Evolutionary conservation across 2,113 vertebrate genomes (phyloP), one percentile per base, ranked within the genome.

Genomic region (Entelurus aequoreus): DNA sequence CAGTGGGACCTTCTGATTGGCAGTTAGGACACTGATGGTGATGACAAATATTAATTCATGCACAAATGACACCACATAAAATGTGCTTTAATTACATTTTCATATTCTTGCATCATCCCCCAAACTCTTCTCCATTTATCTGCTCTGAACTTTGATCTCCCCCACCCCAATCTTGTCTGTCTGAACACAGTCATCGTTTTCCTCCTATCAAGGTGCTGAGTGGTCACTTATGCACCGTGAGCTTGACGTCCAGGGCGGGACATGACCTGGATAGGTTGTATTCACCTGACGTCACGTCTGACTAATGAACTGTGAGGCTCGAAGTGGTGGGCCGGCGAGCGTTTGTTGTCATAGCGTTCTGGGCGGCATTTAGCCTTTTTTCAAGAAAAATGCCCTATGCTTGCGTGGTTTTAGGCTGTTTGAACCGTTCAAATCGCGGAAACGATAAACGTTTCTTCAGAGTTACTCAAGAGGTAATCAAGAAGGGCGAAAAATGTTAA

Each of bases 41-140:
- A 46, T 46, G 42, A 46, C 79, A 71, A 77, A 80, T 80, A 80
- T 78, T 28, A 1, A 72, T 73, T 4, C 10, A 68, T 72, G 72
- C 19, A 42, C 68, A 72, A 28, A 28, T 44, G 48, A 21, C 42
- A 60, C 47, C 10, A 6, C 6, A 16, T 58, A 2, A 54, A 63
- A 0, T 63, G 36, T 3, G 60, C 42, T 78, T 71, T 44, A 65
- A 78, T 75, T 0, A 60, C 83, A 74, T 76, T 76, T 76, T 74
- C 60, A 69, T 57, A 4, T 5, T 15, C 48, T 37, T 21, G 62
- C 51, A 19, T 66, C 66, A 13, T 66, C 61, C 36, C n/a, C 42
- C 10, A 46, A 12, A 38, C 40, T 75, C 72, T 66, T 68, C 54
- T 75, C 77, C 72, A 40, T 55, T 66, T 51, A 11, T 75, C 59